phyloP scores from a whole-genome alignment of 1,140 invertebrate species.

The Apis mellifera region DNA sequence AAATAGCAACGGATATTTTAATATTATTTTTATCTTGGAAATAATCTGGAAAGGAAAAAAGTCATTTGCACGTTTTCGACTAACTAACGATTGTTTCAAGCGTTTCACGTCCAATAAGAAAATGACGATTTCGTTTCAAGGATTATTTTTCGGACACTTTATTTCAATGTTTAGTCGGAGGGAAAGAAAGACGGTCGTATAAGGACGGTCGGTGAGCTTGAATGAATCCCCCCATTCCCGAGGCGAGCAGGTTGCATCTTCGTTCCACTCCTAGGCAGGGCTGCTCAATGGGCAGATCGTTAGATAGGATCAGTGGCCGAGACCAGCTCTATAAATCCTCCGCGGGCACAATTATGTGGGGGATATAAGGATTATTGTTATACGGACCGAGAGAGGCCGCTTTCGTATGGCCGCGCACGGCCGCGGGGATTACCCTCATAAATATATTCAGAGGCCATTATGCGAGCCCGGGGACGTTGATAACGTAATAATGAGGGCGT shows the following conservation, averaged over 20 bases:
- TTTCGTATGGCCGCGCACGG: conserved; percentile 56
- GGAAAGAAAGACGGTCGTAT: neutral
- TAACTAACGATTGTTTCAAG: too few relatives aligned
- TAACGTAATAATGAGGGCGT: conserved; percentile 76
- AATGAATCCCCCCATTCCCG: conserved; percentile 70
- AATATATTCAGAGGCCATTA: conserved; percentile 73
- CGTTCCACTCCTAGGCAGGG: conserved; percentile 64
- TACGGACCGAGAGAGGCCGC: conserved; percentile 47
- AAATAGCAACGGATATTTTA: too few relatives aligned
- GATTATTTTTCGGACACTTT: too few relatives aligned
- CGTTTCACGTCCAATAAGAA: too few relatives aligned
- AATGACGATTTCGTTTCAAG: too few relatives aligned
- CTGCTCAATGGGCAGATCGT: conserved; percentile 75
- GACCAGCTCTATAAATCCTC: conserved; percentile 77
- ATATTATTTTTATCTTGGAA: too few relatives aligned
- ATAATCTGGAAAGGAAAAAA: too few relatives aligned
- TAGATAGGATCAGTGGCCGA: conserved; percentile 71
- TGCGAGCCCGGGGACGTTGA: conserved; percentile 70
- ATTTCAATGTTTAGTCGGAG: too few relatives aligned
- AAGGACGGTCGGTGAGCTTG: conserved; percentile 49
- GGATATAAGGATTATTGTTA: conserved; percentile 77
- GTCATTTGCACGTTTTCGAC: too few relatives aligned
- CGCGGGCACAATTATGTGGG: conserved; percentile 76
- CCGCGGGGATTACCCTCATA: conserved; percentile 68
- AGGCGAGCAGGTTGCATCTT: conserved; percentile 49